phyloP scores from a whole-genome alignment of 2,113 vertebrate genomes.

The Oplegnathus fasciatus region DNA sequence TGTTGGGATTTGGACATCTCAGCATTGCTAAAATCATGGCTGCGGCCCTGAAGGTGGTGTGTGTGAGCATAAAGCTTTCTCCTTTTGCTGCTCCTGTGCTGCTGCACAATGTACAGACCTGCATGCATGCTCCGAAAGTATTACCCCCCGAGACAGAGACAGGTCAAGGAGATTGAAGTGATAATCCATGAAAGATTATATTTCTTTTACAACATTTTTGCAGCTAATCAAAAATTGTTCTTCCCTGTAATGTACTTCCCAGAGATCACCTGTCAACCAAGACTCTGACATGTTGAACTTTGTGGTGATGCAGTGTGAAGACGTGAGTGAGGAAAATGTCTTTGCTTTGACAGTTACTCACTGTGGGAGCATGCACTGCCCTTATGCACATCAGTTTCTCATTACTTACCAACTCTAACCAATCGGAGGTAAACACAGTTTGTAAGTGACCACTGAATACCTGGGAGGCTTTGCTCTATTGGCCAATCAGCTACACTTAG shows the following conservation, averaged over 20 bases:
- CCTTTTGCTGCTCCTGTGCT: background rate
- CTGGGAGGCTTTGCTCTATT: slow-evolving; percentile 1
- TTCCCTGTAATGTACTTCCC: background rate
- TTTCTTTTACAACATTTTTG: background rate
- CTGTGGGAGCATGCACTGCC: background rate
- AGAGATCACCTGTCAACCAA: background rate
- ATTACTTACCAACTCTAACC: background rate
- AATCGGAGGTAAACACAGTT: slow-evolving; percentile 33
- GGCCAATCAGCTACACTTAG: slow-evolving; percentile 32
- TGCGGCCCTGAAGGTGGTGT: background rate
- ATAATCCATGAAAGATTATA: background rate
- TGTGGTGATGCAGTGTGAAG: background rate
- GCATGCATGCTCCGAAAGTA: too few species aligned
- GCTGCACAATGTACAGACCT: slow-evolving; percentile 5
- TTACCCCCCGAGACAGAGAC: background rate
- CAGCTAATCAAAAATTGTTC: background rate
- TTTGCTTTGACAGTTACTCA: background rate
- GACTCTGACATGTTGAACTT: background rate
- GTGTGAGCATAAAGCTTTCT: background rate
- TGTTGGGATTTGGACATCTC: too few species aligned
- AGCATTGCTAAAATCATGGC: background rate
- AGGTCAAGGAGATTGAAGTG: background rate
- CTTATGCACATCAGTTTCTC: slow-evolving; percentile 21
- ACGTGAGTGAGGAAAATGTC: background rate
- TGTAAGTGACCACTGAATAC: slow-evolving; percentile 20